phyloP scores from a whole-genome alignment of 2,113 vertebrate genomes.

The Psilopogon haemacephalus region DNA sequence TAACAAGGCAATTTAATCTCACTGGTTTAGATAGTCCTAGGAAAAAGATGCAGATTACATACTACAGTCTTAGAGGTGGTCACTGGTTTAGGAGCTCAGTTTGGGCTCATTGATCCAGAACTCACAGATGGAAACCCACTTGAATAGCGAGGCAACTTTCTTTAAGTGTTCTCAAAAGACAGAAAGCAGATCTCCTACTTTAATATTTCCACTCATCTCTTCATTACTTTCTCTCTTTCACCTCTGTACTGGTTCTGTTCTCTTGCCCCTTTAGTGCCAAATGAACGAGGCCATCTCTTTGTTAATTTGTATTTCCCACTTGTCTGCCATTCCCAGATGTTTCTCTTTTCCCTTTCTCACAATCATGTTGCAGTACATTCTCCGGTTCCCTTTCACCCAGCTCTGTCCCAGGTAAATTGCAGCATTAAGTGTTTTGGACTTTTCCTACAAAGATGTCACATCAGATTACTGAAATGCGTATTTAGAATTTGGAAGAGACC shows the following conservation, averaged over 20 bases:
- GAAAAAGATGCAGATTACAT: not conserved
- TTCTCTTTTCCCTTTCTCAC: not conserved
- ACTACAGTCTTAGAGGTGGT: not conserved
- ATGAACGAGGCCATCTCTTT: not conserved
- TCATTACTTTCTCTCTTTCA: not conserved
- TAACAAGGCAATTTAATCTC: not conserved
- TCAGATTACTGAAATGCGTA: not conserved
- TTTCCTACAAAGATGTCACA: slow-evolving; percentile 24
- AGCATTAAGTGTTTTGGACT: slow-evolving; percentile 20
- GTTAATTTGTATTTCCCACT: not conserved
- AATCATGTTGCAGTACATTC: not conserved
- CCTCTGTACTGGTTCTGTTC: not conserved
- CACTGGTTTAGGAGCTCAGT: not conserved
- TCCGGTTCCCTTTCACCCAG: not conserved
- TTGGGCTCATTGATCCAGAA: not conserved
- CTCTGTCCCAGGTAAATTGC: not conserved
- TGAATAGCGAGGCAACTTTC: not conserved
- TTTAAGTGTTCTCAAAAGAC: not conserved
- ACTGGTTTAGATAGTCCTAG: not conserved
- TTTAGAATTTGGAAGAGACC: slow-evolving; percentile 18
- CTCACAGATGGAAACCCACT: not conserved
- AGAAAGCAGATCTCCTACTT: not conserved
- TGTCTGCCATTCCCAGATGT: not conserved
- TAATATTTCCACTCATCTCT: not conserved
- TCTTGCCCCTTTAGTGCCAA: not conserved